Base-by-base conservation (phyloP, 2,797 vertebrate genomes). In the Astyanax mexicanus region DNA sequence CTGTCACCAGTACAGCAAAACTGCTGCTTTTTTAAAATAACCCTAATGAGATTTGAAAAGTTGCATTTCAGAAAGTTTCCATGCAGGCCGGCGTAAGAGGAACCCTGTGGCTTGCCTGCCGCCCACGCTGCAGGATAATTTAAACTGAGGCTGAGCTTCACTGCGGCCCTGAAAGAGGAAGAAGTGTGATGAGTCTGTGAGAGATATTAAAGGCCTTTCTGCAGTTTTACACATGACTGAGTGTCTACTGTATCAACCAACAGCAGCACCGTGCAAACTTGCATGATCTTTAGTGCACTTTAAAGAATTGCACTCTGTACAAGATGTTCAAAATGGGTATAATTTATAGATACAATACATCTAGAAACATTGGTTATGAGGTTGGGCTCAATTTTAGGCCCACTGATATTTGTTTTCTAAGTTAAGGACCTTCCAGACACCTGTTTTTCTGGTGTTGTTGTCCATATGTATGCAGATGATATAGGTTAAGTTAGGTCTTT, bases 101-200 rank as follows among this genome's bases (percentile, higher is more conserved):
- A 85, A 84, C 82, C 38, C 37, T 72, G 79, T 81, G 79, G 83
- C 77, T 83, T 81, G 62, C 68, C 58, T 76, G 58, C 84, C 82
- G 67, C 83, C 81, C 69, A 85, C 81, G 58, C 76, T 72, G 21
- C 79, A 67, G 79, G 78, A 81, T 85, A 65, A 79, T 80, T 88
- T 82, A 84, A 84, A 85, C 79, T 62, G 58, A 77, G 79, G 75
- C 60, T 60, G 55, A 82, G 69, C 65, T 54, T 67, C 75, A 77
- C 65, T 29, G 21, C 40, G 66, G 15, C 13, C 37, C 45, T 74
- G 72, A 86, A 89, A 86, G 85, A 85, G 84, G 86, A 89, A 89
- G 80, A 77, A 70, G 8, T 42, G 69, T 38, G 25, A 72, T 32
- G 47, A 40, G 49, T 2, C n/a, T n/a, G n/a, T n/a, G 55, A 65